Evolutionary conservation across 2,888 invertebrate genomes (phyloP), one percentile per base, ranked within the genome.

Genomic region (Stramonita haemastoma): DNA sequence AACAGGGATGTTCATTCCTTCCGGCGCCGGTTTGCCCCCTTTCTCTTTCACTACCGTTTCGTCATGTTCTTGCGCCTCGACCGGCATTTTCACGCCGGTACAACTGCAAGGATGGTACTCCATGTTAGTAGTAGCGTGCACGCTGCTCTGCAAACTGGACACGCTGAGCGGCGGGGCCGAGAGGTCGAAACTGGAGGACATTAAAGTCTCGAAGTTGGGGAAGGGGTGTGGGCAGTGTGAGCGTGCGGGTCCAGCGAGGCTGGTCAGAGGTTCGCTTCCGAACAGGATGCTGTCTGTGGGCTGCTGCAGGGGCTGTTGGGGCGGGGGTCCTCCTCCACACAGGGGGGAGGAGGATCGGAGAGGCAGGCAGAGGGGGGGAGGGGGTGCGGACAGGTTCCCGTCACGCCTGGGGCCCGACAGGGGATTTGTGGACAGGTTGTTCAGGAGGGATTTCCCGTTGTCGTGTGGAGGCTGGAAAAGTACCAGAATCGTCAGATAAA

Each of bases 191-290:
- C 13, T 22, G 5, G 81, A 83, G 8, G 81, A 83, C 81, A 83
- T 83, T 46, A 83, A 15, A 22, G 81, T 83, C 46, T 83, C 46
- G 46, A 83, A 46, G 81, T 83, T 83, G 17, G 81, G 81, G 22
- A 83, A 83, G 46, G 26, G 81, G 26, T n/a, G 81, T 5, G 6
- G 36, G 22, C 36, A 36, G 8, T 83, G 22, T 15, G 81, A 26
- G 22, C 46, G 19, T 26, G 26, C 36, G 4, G 46, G 81, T 8
- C 81, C 46, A 8, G 46, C 46, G 26, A 83, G 22, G 22, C 81
- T 83, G 81, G 26, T 83, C 81, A 83, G n/a, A 46, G 81, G 36
- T 83, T 83, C 81, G 46, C n/a, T 32, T 1, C 34, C 34, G 26
- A 4, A 46, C 26, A 46, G 29, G 81, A 11, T 36, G 36, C 81